Conservation (phyloP, 2,113 vertebrate species). For the Aspidoscelis tigris region DNA sequence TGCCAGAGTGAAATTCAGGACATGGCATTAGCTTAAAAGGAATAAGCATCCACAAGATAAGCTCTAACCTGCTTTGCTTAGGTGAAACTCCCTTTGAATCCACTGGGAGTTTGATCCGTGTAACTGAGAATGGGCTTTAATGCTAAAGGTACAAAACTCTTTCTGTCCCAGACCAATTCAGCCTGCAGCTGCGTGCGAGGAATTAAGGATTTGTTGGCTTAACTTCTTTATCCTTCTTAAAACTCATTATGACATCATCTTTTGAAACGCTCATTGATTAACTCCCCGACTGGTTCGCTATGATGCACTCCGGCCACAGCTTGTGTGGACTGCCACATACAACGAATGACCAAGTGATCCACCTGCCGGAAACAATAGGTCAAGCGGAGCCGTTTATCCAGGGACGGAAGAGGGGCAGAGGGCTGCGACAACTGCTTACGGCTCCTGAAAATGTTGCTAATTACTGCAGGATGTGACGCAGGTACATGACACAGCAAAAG, state of each 20-base stretch:
- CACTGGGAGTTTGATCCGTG: background rate
- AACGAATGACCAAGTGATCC: constrained; percentile 54
- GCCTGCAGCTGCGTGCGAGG: background rate
- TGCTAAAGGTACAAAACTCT: background rate
- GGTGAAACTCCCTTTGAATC: background rate
- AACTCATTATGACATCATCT: constrained; percentile 61
- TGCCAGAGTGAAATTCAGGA: constrained; percentile 8
- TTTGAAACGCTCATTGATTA: constrained; percentile 45
- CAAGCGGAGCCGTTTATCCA: constrained; percentile 27
- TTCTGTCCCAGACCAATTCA: rapidly evolving
- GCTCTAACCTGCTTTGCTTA: background rate
- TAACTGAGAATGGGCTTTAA: constrained; percentile 17
- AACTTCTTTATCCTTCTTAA: constrained; percentile 60
- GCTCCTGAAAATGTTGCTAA: constrained; percentile 29
- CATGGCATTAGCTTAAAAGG: constrained; percentile 18
- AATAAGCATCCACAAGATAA: background rate
- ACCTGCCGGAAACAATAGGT: constrained; percentile 43
- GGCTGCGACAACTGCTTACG: background rate
- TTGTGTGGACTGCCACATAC: constrained; percentile 57
- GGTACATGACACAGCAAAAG: constrained; percentile 23
- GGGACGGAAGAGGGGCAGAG: background rate
- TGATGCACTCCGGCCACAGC: constrained; percentile 15
- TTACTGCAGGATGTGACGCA: constrained; percentile 9
- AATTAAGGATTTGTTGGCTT: constrained; percentile 58
- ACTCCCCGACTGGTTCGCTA: constrained; percentile 44